Conservation (phyloP, 2,113 vertebrate genomes). For the Arvicanthis niloticus region DNA sequence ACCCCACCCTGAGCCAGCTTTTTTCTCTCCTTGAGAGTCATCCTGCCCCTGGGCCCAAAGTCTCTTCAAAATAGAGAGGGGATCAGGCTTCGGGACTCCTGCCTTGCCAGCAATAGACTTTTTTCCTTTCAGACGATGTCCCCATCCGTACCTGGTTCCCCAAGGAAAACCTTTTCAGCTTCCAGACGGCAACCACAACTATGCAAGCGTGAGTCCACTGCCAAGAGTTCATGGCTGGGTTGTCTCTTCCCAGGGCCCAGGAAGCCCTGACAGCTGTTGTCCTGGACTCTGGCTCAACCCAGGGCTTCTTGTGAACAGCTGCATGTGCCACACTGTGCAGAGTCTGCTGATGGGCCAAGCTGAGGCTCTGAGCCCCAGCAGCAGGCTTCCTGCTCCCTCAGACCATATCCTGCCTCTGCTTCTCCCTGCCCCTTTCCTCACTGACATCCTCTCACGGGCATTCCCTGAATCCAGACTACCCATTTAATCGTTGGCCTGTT, state of each 20-base stretch:
- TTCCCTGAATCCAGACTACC: constrained; percentile 56
- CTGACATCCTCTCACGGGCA: not conserved
- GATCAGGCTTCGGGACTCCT: not conserved
- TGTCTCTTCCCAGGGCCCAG: not conserved
- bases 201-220: constrained; percentile 96
- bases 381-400: not conserved
- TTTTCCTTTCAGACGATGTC: constrained; percentile 90
- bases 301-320: not conserved
- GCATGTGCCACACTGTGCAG: accelerated
- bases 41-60: not conserved
- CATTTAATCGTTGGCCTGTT: constrained; percentile 24
- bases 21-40: not conserved
- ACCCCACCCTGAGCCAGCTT: not conserved
- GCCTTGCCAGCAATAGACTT: not conserved
- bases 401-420: not conserved
- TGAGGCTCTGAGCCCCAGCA: not conserved
- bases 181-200: constrained; percentile 98
- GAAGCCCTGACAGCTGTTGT: not conserved
- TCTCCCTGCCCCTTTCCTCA: not conserved
- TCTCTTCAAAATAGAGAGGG: not conserved
- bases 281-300: not conserved
- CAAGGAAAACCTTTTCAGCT: constrained; percentile 98
- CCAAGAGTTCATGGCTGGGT: accelerated
- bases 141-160: constrained; percentile 96
- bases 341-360: not conserved